phyloP scores from a whole-genome alignment of 2,797 vertebrate species.

The Podarcis siculus region DNA sequence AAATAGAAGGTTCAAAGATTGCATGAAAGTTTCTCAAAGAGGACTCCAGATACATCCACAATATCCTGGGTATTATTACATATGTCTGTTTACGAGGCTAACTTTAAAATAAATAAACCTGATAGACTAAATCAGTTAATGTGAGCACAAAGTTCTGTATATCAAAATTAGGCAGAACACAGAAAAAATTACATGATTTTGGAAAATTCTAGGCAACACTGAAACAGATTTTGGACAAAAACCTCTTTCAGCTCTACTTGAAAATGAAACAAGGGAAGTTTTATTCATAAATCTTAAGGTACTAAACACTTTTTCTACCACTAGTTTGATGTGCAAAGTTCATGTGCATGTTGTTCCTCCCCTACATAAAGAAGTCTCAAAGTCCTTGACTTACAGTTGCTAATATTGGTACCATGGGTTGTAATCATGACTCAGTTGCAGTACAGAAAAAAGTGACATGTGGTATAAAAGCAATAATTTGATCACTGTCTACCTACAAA shows the following conservation, averaged over 20 bases:
- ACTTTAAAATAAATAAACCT: too few species aligned
- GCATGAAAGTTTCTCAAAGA: too few species aligned
- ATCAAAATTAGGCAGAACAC: too few species aligned
- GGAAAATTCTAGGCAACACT: too few species aligned
- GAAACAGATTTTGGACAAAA: too few species aligned
- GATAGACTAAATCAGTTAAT: too few species aligned
- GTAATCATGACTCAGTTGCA: conserved; percentile 48
- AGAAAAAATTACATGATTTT: too few species aligned
- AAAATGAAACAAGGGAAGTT: neutral
- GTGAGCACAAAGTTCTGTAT: too few species aligned
- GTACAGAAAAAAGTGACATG: conserved; percentile 50
- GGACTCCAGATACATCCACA: too few species aligned
- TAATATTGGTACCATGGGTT: conserved; percentile 24
- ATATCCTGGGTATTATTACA: too few species aligned
- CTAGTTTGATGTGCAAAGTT: neutral
- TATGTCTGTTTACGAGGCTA: too few species aligned
- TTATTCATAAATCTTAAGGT: conserved; percentile 6
- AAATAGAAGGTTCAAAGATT: too few species aligned
- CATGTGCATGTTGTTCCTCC: neutral
- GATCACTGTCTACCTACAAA: conserved; percentile 52
- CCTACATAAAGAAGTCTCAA: conserved; percentile 1
- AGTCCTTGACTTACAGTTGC: neutral
- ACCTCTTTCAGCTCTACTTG: neutral
- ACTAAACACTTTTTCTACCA: conserved; percentile 8
- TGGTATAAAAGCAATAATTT: conserved; percentile 46